Percentiles rank a stretch among this genome's conserved stretches.
Evolutionary conservation across 2,797 vertebrate genomes (phyloP).

Genomic region (Benthosema pterotum): DNA sequence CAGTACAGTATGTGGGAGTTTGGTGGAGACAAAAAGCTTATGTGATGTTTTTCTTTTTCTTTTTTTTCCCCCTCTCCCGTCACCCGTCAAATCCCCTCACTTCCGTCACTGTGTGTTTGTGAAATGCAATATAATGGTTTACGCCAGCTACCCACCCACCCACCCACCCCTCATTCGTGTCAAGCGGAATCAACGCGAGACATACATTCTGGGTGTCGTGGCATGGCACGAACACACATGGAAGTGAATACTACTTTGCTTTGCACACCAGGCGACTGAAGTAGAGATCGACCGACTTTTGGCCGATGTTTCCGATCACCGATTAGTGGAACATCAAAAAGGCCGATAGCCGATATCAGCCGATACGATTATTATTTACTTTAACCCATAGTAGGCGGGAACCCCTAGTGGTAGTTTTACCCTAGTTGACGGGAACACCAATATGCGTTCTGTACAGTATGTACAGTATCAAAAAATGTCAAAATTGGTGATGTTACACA

Average conservation of each 20-base stretch:
- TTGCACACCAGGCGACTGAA: conserved; percentile 13
- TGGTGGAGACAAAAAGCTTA: conserved; percentile 35
- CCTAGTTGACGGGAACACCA: too few relatives aligned
- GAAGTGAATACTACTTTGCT: conserved; percentile 32
- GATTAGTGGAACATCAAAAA: too few relatives aligned
- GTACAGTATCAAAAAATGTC: too few relatives aligned
- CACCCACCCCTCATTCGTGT: conserved; percentile 33
- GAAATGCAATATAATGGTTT: conserved; percentile 36
- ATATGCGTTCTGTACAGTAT: too few relatives aligned
- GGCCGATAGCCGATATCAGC: too few relatives aligned
- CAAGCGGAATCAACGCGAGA: conserved; percentile 30
- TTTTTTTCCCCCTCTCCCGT: too few relatives aligned
- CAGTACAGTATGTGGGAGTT: conserved; percentile 42
- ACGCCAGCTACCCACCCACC: conserved; percentile 41
- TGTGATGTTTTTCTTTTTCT: conserved; percentile 45
- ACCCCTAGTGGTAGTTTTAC: too few relatives aligned
- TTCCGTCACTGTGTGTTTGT: conserved; percentile 19
- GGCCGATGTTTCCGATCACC: too few relatives aligned
- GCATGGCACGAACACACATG: conserved; percentile 2
- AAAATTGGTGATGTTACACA: too few relatives aligned
- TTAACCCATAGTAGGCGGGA: too few relatives aligned
- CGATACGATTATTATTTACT: too few relatives aligned
- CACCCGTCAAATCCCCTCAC: conserved; percentile 35
- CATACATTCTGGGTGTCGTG: conserved; percentile 14
- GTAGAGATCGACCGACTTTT: too few relatives aligned